Evolutionary conservation across 2,113 vertebrate species (phyloP).

Genomic region (Tor tambroides): DNA sequence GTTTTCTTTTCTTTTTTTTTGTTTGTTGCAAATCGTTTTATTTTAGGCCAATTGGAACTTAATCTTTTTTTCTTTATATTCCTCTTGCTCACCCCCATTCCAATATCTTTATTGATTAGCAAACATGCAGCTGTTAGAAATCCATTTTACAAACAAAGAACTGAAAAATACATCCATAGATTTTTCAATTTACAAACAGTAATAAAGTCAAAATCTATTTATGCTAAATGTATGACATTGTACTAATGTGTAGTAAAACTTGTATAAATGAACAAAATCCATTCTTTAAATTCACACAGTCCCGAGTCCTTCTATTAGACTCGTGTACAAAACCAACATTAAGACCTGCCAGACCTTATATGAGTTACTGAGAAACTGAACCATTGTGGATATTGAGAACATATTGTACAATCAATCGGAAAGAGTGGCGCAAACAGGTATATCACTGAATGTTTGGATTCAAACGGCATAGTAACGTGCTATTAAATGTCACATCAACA

Average conservation of each 20-base stretch:
- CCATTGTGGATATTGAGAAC: not conserved
- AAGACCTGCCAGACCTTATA: conserved; percentile 29
- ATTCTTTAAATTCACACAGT: conserved; percentile 51
- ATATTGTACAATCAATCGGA: not conserved
- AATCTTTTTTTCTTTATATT: conserved; percentile 49
- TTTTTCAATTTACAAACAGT: conserved; percentile 99
- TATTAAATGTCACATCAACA: conserved; percentile 30
- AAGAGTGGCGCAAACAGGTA: not conserved
- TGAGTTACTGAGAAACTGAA: conserved; percentile 2
- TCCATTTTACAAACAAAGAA: conserved; percentile 94
- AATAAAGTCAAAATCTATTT: conserved; percentile 96
- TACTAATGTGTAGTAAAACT: conserved; percentile 86
- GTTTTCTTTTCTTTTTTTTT: not conserved
- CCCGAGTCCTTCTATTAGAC: not conserved
- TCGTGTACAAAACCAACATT: conserved; percentile 27
- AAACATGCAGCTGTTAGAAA: conserved; percentile 98
- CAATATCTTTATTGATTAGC: conserved; percentile 98
- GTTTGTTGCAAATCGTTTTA: conserved; percentile 19
- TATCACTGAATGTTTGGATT: conserved; percentile 27
- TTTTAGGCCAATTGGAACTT: conserved; percentile 59
- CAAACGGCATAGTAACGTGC: conserved; percentile 14
- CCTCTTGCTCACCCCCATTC: conserved; percentile 79
- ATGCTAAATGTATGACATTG: conserved; percentile 85
- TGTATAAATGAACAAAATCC: conserved; percentile 75
- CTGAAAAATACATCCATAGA: conserved; percentile 99